These are phyloP conservation scores for Scolopax rusticola DNA, from an alignment of 2,797 vertebrate species.

Conservation along the genomic window DNA sequence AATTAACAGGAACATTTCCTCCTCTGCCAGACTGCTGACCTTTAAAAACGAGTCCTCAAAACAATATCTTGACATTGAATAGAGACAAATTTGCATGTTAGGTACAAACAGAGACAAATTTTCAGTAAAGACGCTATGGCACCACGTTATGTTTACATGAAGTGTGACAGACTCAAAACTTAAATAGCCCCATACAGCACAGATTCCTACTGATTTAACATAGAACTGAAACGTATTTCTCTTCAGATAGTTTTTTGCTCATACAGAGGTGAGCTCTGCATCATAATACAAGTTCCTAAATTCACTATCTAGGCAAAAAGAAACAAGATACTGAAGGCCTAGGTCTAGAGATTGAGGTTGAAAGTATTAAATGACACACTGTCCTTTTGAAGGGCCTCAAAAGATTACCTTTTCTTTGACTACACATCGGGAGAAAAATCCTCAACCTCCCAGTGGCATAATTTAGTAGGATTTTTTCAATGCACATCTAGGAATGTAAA, in stretches of 20 bases:
- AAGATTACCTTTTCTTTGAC: neutral
- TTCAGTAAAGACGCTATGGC: neutral
- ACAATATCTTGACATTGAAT: neutral
- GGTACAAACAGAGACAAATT: no score
- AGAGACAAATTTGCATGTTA: neutral
- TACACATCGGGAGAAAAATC: neutral
- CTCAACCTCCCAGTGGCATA: neutral
- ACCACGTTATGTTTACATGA: neutral
- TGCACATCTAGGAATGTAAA: neutral
- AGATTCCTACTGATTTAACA: neutral
- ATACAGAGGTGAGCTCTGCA: neutral
- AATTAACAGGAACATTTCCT: neutral
- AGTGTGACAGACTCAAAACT: neutral
- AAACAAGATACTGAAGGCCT: neutral
- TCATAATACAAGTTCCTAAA: neutral
- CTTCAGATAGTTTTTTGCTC: neutral
- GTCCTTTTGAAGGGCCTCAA: neutral
- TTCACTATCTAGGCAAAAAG: neutral
- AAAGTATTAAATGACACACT: neutral
- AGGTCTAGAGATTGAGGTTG: neutral
- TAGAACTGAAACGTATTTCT: neutral
- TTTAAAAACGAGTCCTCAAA: neutral
- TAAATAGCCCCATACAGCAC: neutral
- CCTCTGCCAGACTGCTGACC: neutral
- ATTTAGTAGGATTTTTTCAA: neutral